phyloP scores from a whole-genome alignment of 2,888 invertebrate genomes.

The Deilephila elpenor region DNA sequence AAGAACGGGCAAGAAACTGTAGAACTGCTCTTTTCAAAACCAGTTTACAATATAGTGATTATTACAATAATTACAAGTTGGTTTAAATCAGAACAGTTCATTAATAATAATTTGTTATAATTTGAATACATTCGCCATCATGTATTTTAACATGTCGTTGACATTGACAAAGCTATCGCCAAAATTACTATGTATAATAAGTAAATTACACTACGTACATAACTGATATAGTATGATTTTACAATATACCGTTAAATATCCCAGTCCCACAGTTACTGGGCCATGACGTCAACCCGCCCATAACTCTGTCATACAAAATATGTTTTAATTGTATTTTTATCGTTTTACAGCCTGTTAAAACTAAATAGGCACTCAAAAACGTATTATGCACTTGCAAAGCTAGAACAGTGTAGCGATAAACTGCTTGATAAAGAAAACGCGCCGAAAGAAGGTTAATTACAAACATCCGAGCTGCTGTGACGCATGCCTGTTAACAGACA shows the following conservation, averaged over 20 bases:
- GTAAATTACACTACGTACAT: too few relatives aligned
- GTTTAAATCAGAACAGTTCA: too few relatives aligned
- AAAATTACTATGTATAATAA: too few relatives aligned
- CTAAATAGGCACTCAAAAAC: constrained; percentile 24
- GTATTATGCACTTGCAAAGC: constrained; percentile 26
- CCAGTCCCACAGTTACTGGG: not conserved
- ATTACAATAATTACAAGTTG: too few relatives aligned
- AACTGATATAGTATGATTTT: not conserved
- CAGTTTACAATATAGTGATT: too few relatives aligned
- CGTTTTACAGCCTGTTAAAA: constrained; percentile 19
- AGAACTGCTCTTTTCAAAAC: too few relatives aligned
- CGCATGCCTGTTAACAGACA: constrained; percentile 5
- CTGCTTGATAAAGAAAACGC: constrained; percentile 25
- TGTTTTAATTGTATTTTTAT: constrained; percentile 24
- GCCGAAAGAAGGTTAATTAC: constrained; percentile 17
- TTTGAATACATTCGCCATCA: too few relatives aligned
- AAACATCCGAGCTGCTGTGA: constrained; percentile 26
- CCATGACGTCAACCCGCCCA: constrained; percentile 18
- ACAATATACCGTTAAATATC: not conserved
- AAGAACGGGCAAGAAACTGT: too few relatives aligned
- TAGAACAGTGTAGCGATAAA: constrained; percentile 19
- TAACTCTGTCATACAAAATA: constrained; percentile 23
- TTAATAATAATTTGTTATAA: too few relatives aligned
- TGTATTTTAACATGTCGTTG: too few relatives aligned
- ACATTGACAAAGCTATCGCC: too few relatives aligned